Evolutionary conservation across 2,797 vertebrate species (phyloP).

Genomic region (Decapterus maruadsi): DNA sequence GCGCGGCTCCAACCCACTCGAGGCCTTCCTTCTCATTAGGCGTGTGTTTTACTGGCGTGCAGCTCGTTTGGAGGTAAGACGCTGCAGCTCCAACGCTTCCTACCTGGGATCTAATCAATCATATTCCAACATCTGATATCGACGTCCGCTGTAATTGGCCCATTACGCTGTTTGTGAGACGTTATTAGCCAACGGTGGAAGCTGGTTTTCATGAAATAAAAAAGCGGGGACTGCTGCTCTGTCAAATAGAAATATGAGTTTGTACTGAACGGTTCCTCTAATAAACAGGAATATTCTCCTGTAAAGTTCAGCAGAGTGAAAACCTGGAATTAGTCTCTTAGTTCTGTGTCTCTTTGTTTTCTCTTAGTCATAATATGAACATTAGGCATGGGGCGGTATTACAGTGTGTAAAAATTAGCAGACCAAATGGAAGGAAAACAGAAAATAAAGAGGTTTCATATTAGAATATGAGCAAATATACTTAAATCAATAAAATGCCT

Average conservation of each 20-base stretch:
- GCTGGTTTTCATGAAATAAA: slow-evolving; percentile 18
- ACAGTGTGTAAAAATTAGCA: too few relatives aligned
- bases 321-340: too few relatives aligned
- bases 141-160: slow-evolving; percentile 11
- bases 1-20: slow-evolving; percentile 52
- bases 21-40: slow-evolving; percentile 64
- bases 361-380: too few relatives aligned
- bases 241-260: slow-evolving; percentile 4
- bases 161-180: not conserved
- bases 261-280: not conserved
- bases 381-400: too few relatives aligned
- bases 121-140: slow-evolving; percentile 16
- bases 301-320: not conserved
- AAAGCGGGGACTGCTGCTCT: not conserved
- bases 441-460: too few relatives aligned
- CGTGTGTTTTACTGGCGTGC: slow-evolving; percentile 3
- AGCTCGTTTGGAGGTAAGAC: slow-evolving; percentile 39
- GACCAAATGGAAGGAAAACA: too few relatives aligned
- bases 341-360: too few relatives aligned
- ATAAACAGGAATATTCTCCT: not conserved
- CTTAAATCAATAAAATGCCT: too few relatives aligned
- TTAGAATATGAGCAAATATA: too few relatives aligned
- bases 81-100: slow-evolving; percentile 24
- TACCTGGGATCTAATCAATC: slow-evolving; percentile 44
- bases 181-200: not conserved